Base-by-base conservation (phyloP, 23 tunicate species). In the Phallusia fumigata region DNA sequence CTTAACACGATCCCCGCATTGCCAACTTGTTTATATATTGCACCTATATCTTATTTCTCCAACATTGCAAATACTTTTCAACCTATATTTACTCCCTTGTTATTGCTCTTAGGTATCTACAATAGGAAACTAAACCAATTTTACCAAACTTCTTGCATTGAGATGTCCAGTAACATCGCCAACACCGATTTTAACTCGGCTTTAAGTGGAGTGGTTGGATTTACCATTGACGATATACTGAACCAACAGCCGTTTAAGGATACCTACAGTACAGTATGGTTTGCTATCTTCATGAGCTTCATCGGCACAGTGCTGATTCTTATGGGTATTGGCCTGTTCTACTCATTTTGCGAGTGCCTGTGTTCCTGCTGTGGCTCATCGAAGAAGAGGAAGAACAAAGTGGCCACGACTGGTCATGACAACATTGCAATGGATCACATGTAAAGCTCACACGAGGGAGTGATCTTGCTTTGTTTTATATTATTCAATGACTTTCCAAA, bases 211-310 rank as follows among this genome's bases (percentile, higher is more conserved):
- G 84, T 82, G 0, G 95, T 90, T 31, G 95, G 95, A 0, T 85
- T 90, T 52, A 81, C 76, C 3, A n/a, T 90, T n/a, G 86, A 90
- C 69, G 89, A 85, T 49, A 85, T 90, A 15, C 0, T 77, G 51
- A 85, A 77, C 15, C 76, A 81, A 5, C 85, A 90, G 44, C 95
- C 95, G 22, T 90, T 90, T 64, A 90, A 90, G 45, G 89, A 85
- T 32, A 65, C 75, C 65, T 90, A 81, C 86, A 90, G 95, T 80
- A 90, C 89, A 0, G 95, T 89, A 0, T 90, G 95, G 95, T 90
- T 90, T 32, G 84, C 86, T 6, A 85, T 90, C 24, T 90, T 90
- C 80, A 85, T 85, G 86, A 30, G 89, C 2, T 90, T 90, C 83
- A 85, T 90, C 53, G 95, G 64, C 0, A 44, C 89, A 6, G 80